Percentiles rank a stretch among this genome's conserved stretches.
Conservation (phyloP, 2,797 vertebrate species). For the Momotus momota region DNA sequence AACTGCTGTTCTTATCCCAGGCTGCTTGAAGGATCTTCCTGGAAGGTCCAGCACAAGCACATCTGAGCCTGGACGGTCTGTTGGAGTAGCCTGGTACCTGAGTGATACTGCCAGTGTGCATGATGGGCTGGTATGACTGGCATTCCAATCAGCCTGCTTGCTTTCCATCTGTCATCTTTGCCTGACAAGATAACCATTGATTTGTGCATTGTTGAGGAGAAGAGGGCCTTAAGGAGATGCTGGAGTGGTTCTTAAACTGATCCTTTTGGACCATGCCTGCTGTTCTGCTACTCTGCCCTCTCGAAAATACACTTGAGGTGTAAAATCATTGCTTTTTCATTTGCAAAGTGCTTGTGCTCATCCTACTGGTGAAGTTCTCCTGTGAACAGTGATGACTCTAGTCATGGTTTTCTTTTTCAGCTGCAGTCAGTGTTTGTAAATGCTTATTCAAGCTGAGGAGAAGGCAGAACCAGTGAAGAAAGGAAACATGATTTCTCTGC, state of each 20-base stretch:
- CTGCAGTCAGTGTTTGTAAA: not conserved
- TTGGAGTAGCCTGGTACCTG: not conserved
- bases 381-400: not conserved
- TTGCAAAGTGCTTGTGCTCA: not conserved
- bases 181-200: not conserved
- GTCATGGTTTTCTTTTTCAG: not conserved
- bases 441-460: not conserved
- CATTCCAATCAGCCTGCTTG: not conserved
- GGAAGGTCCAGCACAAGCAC: not conserved
- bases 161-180: not conserved
- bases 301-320: not conserved
- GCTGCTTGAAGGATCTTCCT: not conserved
- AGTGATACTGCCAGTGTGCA: not conserved
- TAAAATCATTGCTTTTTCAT: not conserved
- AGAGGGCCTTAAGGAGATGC: not conserved
- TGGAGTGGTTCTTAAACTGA: not conserved
- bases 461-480: not conserved
- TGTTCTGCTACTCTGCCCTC: not conserved
- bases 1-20: not conserved
- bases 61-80: not conserved
- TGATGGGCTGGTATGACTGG: not conserved
- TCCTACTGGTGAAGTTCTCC: not conserved
- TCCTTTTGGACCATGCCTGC: not conserved
- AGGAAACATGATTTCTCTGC: not conserved
- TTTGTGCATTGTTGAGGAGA: fast-evolving